phyloP scores from a whole-genome alignment of 2,888 invertebrate species.

The Platycheirus rosarum region DNA sequence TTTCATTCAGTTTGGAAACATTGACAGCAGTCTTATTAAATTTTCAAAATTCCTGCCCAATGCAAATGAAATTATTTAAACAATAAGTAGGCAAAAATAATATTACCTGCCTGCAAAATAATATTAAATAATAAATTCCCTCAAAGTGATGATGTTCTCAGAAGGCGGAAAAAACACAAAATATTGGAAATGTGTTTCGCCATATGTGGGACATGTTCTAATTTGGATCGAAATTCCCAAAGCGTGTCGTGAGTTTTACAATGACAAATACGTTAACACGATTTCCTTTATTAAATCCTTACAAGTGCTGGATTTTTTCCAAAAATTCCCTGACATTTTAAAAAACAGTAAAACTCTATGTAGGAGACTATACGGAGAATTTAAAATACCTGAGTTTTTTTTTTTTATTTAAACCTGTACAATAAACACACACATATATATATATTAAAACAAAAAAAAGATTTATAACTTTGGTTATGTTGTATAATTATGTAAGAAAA shows the following conservation, averaged over 20 bases:
- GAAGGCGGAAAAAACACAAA: neutral
- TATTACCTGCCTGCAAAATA: neutral
- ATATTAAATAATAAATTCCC: neutral
- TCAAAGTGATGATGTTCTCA: neutral
- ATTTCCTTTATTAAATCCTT: slow-evolving; percentile 22
- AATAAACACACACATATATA: too few species aligned
- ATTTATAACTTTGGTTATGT: too few species aligned
- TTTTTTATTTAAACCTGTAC: too few species aligned
- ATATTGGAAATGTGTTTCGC: slow-evolving; percentile 10
- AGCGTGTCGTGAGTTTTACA: slow-evolving; percentile 17
- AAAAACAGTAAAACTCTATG: slow-evolving; percentile 15
- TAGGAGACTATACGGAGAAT: too few species aligned
- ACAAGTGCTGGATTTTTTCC: slow-evolving; percentile 17
- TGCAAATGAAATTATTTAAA: too few species aligned
- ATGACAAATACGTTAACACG: neutral
- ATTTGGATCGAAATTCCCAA: slow-evolving; percentile 20
- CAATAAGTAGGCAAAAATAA: neutral
- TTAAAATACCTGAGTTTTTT: neutral
- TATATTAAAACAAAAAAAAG: too few species aligned
- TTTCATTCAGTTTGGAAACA: too few species aligned
- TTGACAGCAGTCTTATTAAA: too few species aligned
- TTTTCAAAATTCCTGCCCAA: too few species aligned
- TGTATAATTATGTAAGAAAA: too few species aligned
- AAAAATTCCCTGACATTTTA: neutral
- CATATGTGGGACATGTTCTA: slow-evolving; percentile 28